Evolutionary conservation across 2,797 vertebrate species (phyloP).

Genomic region (Salmo trutta): DNA sequence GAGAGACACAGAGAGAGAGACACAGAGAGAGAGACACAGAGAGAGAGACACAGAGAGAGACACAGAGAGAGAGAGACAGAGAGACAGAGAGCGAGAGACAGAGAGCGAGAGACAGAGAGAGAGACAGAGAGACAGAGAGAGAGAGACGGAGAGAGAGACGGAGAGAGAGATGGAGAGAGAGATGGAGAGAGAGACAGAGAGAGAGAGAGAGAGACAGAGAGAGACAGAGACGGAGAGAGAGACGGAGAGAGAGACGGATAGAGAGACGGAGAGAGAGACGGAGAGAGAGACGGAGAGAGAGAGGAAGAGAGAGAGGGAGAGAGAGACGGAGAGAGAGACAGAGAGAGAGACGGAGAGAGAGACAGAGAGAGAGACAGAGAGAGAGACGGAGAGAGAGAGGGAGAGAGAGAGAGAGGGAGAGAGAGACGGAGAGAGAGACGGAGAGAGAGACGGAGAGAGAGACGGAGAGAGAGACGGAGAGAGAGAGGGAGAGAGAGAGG

Average conservation of each 20-base stretch:
- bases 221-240: too few relatives aligned
- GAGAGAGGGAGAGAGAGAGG: not conserved
- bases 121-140: not conserved
- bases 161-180: not conserved
- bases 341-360: too few relatives aligned
- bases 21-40: too few relatives aligned
- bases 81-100: not conserved
- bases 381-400: not conserved
- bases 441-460: too few relatives aligned
- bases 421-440: too few relatives aligned
- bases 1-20: too few relatives aligned
- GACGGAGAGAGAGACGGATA: too few relatives aligned
- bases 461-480: too few relatives aligned
- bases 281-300: not conserved
- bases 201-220: too few relatives aligned
- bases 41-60: too few relatives aligned
- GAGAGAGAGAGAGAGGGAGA: not conserved
- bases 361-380: not conserved
- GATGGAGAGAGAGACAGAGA: not conserved
- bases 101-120: not conserved
- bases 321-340: not conserved
- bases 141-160: not conserved
- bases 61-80: accelerated
- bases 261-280: accelerated
- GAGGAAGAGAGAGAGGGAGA: not conserved